Evolutionary conservation across 92 coral and sea anemone genomes (phyloP).

Genomic region (Epizoanthus stellaris): DNA sequence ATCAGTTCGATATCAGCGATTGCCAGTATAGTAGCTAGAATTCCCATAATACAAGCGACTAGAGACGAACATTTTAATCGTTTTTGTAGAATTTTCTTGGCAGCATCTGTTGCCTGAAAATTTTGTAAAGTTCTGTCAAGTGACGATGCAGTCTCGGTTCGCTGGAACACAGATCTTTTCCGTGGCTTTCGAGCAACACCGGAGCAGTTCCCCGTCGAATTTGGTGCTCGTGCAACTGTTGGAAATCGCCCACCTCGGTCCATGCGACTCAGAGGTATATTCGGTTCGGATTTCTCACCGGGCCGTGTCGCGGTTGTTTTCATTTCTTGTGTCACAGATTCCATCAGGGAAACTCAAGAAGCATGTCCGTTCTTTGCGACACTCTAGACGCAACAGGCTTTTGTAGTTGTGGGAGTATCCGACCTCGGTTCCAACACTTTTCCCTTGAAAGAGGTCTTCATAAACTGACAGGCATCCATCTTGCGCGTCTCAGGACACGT

Average conservation of each 20-base stretch:
- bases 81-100: constrained; percentile 78
- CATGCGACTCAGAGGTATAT: constrained; percentile 7
- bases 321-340: not conserved
- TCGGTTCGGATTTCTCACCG: not conserved
- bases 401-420: not conserved
- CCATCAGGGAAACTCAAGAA: not conserved
- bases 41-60: constrained; percentile 73
- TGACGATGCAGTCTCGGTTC: constrained; percentile 39
- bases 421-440: not conserved
- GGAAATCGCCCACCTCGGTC: constrained; percentile 14
- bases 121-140: constrained; percentile 73
- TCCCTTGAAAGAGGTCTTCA: constrained; percentile 5
- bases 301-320: not conserved
- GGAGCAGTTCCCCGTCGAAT: not conserved
- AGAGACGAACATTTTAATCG: constrained; percentile 76
- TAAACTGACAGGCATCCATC: constrained; percentile 1
- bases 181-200: not conserved
- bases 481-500: constrained; percentile 23
- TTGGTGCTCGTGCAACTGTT: constrained; percentile 53
- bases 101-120: constrained; percentile 77
- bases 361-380: not conserved
- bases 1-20: constrained; percentile 84
- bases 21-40: constrained; percentile 71
- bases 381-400: not conserved
- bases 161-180: constrained; percentile 31